These are phyloP conservation scores for Drosophila parvula DNA, from an alignment of 1,140 invertebrate genomes.

Conservation along the genomic window DNA sequence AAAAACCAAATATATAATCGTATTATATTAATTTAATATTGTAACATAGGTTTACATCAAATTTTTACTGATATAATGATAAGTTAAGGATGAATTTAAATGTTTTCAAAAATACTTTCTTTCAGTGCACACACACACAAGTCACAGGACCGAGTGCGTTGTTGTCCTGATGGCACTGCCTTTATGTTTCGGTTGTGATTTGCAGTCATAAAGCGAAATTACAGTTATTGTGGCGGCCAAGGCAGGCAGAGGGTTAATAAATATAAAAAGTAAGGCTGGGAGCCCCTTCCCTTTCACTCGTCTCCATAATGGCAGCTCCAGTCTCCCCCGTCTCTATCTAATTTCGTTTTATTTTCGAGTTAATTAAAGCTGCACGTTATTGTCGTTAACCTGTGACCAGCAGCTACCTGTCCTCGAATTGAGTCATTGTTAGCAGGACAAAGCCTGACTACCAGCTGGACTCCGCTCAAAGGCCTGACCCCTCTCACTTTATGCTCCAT, in stretches of 20 bases:
- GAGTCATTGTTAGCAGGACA: conserved; percentile 49
- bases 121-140: conserved; percentile 27
- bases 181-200: conserved; percentile 81
- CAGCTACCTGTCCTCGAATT: conserved; percentile 38
- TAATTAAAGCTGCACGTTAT: conserved; percentile 77
- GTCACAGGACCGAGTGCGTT: conserved; percentile 34
- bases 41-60: neutral
- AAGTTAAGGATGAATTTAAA: neutral
- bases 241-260: conserved; percentile 72
- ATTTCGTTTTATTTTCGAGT: conserved; percentile 79
- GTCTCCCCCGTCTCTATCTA: conserved; percentile 19
- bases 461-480: neutral
- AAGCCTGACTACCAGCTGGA: conserved; percentile 42
- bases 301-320: conserved; percentile 44
- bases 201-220: conserved; percentile 83
- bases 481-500: conserved; percentile 14
- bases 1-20: neutral
- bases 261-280: conserved; percentile 76
- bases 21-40: neutral
- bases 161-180: conserved; percentile 49
- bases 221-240: conserved; percentile 75
- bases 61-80: too few species aligned
- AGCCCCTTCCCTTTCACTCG: conserved; percentile 10
- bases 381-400: conserved; percentile 62
- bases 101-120: neutral